Evolutionary conservation across 2,888 invertebrate genomes (phyloP), one percentile per base, ranked within the genome.

Genomic region (Stegophylla sp.): DNA sequence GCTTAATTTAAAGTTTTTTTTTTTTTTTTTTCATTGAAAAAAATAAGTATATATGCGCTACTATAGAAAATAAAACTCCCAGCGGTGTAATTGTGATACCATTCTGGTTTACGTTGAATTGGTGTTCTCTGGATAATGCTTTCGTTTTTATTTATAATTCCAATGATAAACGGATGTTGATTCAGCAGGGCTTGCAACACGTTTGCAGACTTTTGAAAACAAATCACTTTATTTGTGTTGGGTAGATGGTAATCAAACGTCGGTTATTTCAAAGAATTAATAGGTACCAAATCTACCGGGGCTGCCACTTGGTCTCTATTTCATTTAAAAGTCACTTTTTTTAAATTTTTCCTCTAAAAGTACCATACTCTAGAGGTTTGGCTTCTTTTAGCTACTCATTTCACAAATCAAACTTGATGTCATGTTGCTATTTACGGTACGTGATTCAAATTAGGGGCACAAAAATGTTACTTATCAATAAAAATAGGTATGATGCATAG

Each of bases 21-120:
- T 67, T n/a, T n/a, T 66, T 71, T 67, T 66, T 76, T 45, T 43
- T 23, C 77, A 79, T 45, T 59, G 63, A 61, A 69, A 79, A 71
- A 48, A 12, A 34, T 59, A 23, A 77, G 20, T 5, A 34, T 5
- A 34, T n/a, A n/a, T n/a, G n/a, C n/a, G 34, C 3, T 34, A 67
- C 28, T 48, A n/a, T n/a, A 15, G 28, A 34, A 71, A 77, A 79
- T 79, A 63, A 23, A 48, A 69, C n/a, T 59, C 76, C 17, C 59
- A 45, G 10, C 10, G 28, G 59, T 48, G 34, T 61, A 59, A n/a
- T 34, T 34, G 45, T 61, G n/a, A 63, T 41, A 26, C 41, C n/a
- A 17, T 17, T 64, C 17, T 59, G 45, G 20, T 51, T 28, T 48
- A 28, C 28, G 3, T 69, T 15, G 45, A 45, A 53, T 56, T 45